Conservation (phyloP, 2,888 invertebrate species). For the Ferdinandea cuprea region DNA sequence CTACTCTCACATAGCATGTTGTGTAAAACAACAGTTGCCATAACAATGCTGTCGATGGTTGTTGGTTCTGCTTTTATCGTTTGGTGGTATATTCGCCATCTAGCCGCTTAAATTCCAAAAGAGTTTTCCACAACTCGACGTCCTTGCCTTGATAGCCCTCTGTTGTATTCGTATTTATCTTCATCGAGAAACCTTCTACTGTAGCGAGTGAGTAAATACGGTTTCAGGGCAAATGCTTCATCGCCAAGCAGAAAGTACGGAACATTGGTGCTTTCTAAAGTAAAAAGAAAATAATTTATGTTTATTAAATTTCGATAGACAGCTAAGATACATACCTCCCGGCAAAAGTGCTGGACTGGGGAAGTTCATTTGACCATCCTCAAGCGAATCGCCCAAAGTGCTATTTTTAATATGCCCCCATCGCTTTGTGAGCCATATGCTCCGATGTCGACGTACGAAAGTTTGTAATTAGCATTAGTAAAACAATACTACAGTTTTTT, state of each 20-base stretch:
- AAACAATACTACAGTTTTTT: conserved; percentile 1
- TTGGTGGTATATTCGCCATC: conserved; percentile 7
- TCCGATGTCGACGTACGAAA: background rate
- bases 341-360: background rate
- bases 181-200: background rate
- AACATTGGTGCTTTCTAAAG: background rate
- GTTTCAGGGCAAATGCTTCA: conserved; percentile 4
- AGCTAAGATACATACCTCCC: background rate
- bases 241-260: conserved; percentile 11
- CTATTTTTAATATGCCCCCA: background rate
- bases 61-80: background rate
- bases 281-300: conserved; percentile 1
- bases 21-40: conserved; percentile 2
- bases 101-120: conserved; percentile 6
- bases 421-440: conserved; percentile 2
- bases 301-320: background rate
- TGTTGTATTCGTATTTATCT: background rate
- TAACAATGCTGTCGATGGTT: conserved; percentile 1
- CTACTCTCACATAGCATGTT: conserved; percentile 10
- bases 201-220: conserved; percentile 2
- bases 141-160: conserved; percentile 1
- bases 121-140: conserved; percentile 14
- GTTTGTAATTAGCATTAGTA: background rate
- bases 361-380: background rate
- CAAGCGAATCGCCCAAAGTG: background rate